A percentile compares a stretch with the other conserved stretches of the same genome.
Evolutionary conservation across 2,113 vertebrate species (phyloP).

Genomic region (Turdus rufiventris): DNA sequence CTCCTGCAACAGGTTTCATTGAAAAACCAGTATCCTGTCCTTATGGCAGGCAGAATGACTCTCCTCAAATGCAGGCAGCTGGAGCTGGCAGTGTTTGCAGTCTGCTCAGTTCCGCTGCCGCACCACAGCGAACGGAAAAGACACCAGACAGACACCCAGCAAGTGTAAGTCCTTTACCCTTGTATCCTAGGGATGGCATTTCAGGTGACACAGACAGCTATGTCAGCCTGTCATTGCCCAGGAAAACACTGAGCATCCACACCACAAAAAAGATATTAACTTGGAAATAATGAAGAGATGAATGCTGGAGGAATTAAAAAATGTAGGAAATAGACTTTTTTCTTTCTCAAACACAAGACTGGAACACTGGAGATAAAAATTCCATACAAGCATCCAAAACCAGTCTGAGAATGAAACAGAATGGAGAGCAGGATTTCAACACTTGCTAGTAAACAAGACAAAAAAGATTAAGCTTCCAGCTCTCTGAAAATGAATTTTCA

Average conservation of each 20-base stretch:
- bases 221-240: neutral
- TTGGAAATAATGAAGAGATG: neutral
- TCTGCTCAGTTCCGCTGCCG: neutral
- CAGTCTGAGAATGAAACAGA: neutral
- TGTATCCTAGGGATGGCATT: neutral
- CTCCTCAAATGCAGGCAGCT: neutral
- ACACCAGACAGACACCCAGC: neutral
- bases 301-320: neutral
- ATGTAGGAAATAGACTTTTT: neutral
- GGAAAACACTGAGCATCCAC: neutral
- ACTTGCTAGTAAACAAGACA: neutral
- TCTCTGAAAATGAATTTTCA: neutral
- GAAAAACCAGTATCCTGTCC: neutral
- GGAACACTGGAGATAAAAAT: neutral
- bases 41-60: neutral
- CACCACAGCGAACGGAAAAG: fast-evolving
- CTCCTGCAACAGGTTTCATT: neutral
- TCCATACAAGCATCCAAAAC: neutral
- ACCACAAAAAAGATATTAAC: neutral
- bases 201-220: neutral
- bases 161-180: neutral
- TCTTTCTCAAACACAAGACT: neutral
- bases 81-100: neutral
- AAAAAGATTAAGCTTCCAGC: neutral
- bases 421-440: neutral